Percentiles rank a stretch among this genome's conserved stretches.
These are phyloP conservation scores for Psittacula derbiana DNA, from an alignment of 2,797 vertebrate species.

Conservation along the genomic window DNA sequence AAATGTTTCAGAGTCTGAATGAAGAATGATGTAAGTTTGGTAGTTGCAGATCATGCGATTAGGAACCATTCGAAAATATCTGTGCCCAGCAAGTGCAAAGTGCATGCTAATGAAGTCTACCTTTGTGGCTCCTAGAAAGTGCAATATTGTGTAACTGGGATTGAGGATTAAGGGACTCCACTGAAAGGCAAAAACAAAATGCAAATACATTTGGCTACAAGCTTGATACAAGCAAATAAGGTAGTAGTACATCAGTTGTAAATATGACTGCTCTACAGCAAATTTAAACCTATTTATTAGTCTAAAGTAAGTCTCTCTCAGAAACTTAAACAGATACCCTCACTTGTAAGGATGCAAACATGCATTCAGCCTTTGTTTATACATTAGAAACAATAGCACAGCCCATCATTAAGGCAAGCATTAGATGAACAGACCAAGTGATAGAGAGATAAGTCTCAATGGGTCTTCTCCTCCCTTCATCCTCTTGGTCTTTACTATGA, in stretches of 20 bases:
- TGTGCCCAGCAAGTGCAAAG: constrained; percentile 34
- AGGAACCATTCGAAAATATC: not conserved
- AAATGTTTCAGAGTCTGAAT: constrained; percentile 46
- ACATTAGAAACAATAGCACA: not conserved
- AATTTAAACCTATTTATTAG: not conserved
- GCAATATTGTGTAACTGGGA: constrained; percentile 99
- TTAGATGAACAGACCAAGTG: not conserved
- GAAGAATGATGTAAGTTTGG: constrained; percentile 50
- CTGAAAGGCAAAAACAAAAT: constrained; percentile 86
- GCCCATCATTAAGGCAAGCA: not conserved
- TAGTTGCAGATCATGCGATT: constrained; percentile 63
- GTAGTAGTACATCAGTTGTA: not conserved
- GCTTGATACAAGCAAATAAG: not conserved
- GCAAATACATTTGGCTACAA: constrained; percentile 58
- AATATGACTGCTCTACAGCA: not conserved
- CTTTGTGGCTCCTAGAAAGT: constrained; percentile 98
- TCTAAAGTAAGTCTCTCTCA: not conserved
- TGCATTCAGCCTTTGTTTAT: not conserved
- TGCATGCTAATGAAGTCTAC: constrained; percentile 86
- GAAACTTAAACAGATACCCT: not conserved
- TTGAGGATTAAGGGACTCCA: constrained; percentile 99
- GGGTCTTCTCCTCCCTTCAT: not conserved
- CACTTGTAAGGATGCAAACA: not conserved
- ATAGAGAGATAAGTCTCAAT: not conserved
- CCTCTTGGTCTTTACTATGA: not conserved